phyloP scores from a whole-genome alignment of 1,140 invertebrate species.

The Drosophila varians region DNA sequence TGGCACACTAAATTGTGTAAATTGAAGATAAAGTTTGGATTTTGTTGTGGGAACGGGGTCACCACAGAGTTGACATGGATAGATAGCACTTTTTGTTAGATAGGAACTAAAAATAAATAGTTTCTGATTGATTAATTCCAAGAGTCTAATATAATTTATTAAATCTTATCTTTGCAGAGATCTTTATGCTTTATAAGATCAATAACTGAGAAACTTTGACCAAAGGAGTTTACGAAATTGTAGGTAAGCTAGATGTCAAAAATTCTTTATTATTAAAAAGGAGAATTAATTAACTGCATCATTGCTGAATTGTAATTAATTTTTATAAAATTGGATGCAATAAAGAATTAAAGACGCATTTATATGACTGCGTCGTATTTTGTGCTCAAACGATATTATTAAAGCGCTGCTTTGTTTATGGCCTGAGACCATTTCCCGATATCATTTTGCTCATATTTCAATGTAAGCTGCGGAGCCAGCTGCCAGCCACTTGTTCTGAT shows the following conservation, averaged over 20 bases:
- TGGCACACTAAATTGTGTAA: conserved; percentile 17
- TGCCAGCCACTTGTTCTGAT: conserved; percentile 10
- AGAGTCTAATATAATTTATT: neutral
- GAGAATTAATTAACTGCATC: too few relatives aligned
- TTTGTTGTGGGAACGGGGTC: conserved; percentile 30
- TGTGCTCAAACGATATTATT: conserved; percentile 6
- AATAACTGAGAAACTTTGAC: conserved; percentile 48
- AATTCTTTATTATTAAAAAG: too few relatives aligned
- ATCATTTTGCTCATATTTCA: conserved; percentile 17
- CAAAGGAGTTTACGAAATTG: neutral
- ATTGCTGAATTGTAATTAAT: conserved; percentile 36
- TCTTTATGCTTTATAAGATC: conserved; percentile 32
- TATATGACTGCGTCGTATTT: conserved; percentile 49
- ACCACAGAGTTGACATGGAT: conserved; percentile 10
- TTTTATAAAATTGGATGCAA: conserved; percentile 15
- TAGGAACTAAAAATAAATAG: neutral
- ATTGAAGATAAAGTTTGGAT: conserved; percentile 13
- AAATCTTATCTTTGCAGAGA: conserved; percentile 46
- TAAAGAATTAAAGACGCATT: conserved; percentile 53
- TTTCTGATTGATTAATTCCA: conserved; percentile 24
- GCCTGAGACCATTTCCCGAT: conserved; percentile 18
- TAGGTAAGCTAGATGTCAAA: conserved; percentile 24
- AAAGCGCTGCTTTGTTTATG: conserved; percentile 38
- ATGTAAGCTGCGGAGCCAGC: conserved; percentile 12
- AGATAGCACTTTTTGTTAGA: conserved; percentile 1